Evolutionary conservation across 2,113 vertebrate genomes (phyloP).

Genomic region (Cercocebus atys): DNA sequence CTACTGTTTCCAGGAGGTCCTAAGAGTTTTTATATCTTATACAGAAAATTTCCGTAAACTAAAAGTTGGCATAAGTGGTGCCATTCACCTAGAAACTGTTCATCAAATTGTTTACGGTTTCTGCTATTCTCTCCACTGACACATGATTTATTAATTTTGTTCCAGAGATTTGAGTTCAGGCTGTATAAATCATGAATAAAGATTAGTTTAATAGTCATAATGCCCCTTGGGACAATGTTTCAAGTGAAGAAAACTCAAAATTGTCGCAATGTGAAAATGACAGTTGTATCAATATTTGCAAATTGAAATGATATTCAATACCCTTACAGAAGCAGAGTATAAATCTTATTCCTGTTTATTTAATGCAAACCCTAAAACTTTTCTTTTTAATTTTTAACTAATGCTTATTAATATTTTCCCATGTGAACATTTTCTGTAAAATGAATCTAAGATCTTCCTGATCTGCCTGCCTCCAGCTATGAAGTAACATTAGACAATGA

Average conservation of each 20-base stretch:
- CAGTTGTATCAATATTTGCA: slow-evolving; percentile 60
- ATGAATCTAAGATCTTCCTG: slow-evolving; percentile 58
- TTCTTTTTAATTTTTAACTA: slow-evolving; percentile 56
- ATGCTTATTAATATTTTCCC: slow-evolving; percentile 57
- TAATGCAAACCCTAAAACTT: slow-evolving; percentile 60
- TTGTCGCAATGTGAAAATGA: slow-evolving; percentile 39
- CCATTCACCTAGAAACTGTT: slow-evolving; percentile 48
- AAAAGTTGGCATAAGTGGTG: slow-evolving; percentile 38
- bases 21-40: slow-evolving; percentile 21
- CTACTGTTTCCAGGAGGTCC: background rate
- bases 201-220: slow-evolving; percentile 59
- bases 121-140: slow-evolving; percentile 31
- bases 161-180: slow-evolving; percentile 46
- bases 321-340: slow-evolving; percentile 45
- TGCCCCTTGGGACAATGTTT: slow-evolving; percentile 3
- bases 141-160: slow-evolving; percentile 62
- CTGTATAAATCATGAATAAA: slow-evolving; percentile 65
- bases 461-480: slow-evolving; percentile 53
- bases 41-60: slow-evolving; percentile 1
- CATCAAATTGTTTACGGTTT: slow-evolving; percentile 36
- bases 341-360: slow-evolving; percentile 55
- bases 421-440: slow-evolving; percentile 63
- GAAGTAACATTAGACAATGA: slow-evolving; percentile 65
- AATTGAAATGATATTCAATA: slow-evolving; percentile 61
- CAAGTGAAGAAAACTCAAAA: slow-evolving; percentile 64